phyloP scores from a whole-genome alignment of 2,888 invertebrate genomes.

The Cryptops parisi region DNA sequence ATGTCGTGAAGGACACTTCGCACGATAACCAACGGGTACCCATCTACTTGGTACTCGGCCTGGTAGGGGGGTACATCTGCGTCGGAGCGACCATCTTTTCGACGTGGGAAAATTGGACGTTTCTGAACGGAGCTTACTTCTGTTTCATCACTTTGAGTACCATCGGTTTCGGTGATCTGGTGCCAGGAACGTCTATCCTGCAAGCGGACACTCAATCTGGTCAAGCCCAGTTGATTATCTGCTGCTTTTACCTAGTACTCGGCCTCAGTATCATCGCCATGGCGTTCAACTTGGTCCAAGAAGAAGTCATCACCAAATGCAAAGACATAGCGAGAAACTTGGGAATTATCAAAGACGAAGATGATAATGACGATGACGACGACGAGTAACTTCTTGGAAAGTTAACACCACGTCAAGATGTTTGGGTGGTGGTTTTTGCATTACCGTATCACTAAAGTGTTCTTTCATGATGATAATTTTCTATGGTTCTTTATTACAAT shows the following conservation, averaged over 20 bases:
- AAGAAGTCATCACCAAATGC: conserved; percentile 58
- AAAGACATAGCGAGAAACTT: conserved; percentile 53
- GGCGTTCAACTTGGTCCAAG: conserved; percentile 69
- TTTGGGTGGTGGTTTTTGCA: no score
- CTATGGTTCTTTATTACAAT: no score
- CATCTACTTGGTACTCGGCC: conserved; percentile 46
- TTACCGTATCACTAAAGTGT: no score
- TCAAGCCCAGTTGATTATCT: conserved; percentile 58
- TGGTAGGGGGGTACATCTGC: conserved; percentile 56
- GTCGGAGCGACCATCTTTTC: conserved; percentile 62
- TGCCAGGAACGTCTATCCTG: conserved; percentile 40
- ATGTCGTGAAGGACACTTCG: not conserved
- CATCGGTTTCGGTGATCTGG: conserved; percentile 63
- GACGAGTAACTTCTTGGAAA: not conserved
- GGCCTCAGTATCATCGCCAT: conserved; percentile 68
- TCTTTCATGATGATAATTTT: no score
- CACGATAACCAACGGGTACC: conserved; percentile 37
- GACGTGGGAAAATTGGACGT: conserved; percentile 64
- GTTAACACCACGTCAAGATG: no score
- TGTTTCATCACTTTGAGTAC: conserved; percentile 72
- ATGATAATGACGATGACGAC: conserved; percentile 3
- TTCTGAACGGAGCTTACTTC: conserved; percentile 67
- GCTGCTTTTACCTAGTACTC: conserved; percentile 60
- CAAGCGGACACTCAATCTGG: conserved; percentile 35
- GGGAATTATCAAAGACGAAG: conserved; percentile 44